Evolutionary conservation across 2,797 vertebrate genomes (phyloP).

Genomic region (Pipistrellus kuhlii): DNA sequence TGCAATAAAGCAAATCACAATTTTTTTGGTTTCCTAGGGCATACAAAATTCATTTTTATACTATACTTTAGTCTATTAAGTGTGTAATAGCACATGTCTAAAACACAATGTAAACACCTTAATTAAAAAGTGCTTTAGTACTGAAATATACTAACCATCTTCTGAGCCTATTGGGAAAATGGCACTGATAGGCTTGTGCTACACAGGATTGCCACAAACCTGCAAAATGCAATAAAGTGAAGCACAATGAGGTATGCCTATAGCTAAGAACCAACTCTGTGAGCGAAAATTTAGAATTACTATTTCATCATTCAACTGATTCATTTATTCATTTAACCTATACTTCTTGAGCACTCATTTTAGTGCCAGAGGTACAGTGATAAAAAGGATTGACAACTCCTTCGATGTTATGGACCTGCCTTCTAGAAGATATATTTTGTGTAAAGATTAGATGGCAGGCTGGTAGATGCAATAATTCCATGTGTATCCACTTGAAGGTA

Average conservation of each 20-base stretch:
- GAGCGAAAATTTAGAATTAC: background rate
- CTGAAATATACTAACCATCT: background rate
- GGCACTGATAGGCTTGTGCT: background rate
- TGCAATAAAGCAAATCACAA: background rate
- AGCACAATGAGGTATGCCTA: background rate
- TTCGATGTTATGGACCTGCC: background rate
- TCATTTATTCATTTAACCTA: background rate
- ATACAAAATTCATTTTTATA: background rate
- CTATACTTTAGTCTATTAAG: background rate
- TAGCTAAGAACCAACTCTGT: background rate
- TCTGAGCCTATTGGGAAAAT: background rate
- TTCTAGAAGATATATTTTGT: background rate
- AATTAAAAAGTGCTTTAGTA: background rate
- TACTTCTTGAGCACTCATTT: background rate
- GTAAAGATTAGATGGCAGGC: background rate
- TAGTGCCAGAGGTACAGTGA: background rate
- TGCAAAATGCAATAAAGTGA: background rate
- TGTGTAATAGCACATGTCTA: background rate
- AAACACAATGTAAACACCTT: background rate
- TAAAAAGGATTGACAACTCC: background rate
- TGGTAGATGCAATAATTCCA: background rate
- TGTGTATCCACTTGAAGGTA: background rate
- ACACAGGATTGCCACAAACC: background rate
- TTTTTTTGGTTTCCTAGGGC: background rate
- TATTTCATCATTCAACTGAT: background rate